These are phyloP conservation scores for Anastrepha ludens DNA, from an alignment of 1,140 invertebrate genomes.

Conservation along the genomic window DNA sequence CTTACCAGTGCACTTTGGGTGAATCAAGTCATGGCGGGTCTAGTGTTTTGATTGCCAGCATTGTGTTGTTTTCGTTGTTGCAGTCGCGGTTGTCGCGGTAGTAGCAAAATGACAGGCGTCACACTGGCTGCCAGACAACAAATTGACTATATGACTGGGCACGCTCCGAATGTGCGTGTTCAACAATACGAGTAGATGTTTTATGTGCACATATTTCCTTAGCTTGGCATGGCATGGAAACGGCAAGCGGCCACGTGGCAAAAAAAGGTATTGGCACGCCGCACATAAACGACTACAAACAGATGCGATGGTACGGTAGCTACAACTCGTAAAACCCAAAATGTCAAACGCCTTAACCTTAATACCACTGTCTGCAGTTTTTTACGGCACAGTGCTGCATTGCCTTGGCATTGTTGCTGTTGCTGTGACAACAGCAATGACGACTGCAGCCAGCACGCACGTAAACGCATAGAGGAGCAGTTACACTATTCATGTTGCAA, in stretches of 20 bases:
- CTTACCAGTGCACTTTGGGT: slow-evolving; percentile 29
- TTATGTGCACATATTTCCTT: neutral
- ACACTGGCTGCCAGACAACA: slow-evolving; percentile 15
- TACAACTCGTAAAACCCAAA: neutral
- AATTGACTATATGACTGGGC: slow-evolving; percentile 18
- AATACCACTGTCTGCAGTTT: neutral
- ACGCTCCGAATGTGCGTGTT: neutral
- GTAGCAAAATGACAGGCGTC: neutral
- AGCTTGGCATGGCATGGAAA: neutral
- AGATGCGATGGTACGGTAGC: neutral
- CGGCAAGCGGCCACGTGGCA: neutral
- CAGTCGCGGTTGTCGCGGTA: neutral
- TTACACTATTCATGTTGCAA: neutral
- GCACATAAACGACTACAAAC: neutral
- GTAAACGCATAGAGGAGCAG: neutral
- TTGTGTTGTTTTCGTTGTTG: neutral
- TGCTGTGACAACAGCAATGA: neutral
- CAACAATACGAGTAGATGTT: neutral
- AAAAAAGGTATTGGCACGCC: neutral
- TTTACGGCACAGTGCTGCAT: neutral
- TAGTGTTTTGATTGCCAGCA: neutral
- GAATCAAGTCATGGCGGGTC: neutral
- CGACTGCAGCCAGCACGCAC: neutral
- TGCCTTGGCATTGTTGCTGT: neutral
- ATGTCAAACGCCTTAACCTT: slow-evolving; percentile 8